Evolutionary conservation across 2,797 vertebrate genomes (phyloP).

Genomic region (Onychomys leucogaster): DNA sequence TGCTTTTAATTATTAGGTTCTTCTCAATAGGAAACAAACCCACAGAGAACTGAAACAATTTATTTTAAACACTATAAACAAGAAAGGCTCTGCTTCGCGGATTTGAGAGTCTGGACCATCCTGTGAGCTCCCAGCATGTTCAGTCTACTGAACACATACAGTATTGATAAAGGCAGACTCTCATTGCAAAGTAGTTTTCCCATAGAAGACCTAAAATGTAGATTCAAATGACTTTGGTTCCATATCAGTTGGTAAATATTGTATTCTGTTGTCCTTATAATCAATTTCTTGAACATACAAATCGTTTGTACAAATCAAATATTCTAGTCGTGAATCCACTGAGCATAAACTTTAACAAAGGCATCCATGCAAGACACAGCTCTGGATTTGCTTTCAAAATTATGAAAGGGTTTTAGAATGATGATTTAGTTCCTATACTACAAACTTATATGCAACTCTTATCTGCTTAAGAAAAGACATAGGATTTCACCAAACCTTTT

Average conservation of each 20-base stretch:
- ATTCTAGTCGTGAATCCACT: background rate
- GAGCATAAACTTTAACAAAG: background rate
- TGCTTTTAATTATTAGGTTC: slow-evolving; percentile 82
- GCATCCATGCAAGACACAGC: background rate
- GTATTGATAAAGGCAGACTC: slow-evolving; percentile 52
- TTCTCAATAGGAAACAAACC: slow-evolving; percentile 80
- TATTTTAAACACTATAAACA: slow-evolving; percentile 82
- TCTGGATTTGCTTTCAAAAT: background rate
- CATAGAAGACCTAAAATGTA: background rate
- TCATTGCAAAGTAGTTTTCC: slow-evolving; percentile 60
- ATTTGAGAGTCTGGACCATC: slow-evolving; percentile 65
- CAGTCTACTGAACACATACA: slow-evolving; percentile 41
- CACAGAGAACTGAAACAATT: slow-evolving; percentile 78
- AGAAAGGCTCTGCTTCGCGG: slow-evolving; percentile 70
- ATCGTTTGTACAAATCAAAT: background rate
- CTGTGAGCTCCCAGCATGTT: slow-evolving; percentile 62
- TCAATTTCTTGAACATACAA: slow-evolving; percentile 5
- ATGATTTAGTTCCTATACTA: background rate
- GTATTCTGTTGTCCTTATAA: background rate
- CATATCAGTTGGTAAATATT: slow-evolving; percentile 39
- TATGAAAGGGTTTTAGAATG: background rate
- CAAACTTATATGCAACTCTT: background rate
- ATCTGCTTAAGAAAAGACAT: background rate
- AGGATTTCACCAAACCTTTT: background rate
- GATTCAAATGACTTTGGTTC: slow-evolving; percentile 56